Conservation (phyloP, 1,140 invertebrate genomes). For the Chionoecetes opilio region DNA sequence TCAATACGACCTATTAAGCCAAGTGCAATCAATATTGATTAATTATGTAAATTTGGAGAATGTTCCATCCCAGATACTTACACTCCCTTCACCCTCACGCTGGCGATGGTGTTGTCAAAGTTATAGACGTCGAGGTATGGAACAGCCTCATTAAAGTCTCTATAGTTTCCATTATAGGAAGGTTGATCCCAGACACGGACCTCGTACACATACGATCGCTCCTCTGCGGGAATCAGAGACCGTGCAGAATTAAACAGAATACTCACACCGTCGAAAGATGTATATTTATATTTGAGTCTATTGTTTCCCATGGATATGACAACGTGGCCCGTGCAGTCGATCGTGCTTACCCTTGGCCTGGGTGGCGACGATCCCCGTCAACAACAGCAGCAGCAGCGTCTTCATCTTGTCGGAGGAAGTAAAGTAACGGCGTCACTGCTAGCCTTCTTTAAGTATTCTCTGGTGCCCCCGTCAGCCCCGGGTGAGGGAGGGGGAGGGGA, state of each 20-base stretch:
- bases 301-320: too few relatives aligned
- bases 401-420: background rate
- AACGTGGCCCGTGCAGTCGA: background rate
- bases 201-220: background rate
- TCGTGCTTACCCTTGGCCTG: background rate
- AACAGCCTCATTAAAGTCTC: background rate
- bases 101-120: background rate
- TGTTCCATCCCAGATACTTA: background rate
- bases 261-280: too few relatives aligned
- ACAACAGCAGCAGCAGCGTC: background rate
- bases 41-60: too few relatives aligned
- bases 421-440: background rate
- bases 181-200: background rate
- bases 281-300: too few relatives aligned
- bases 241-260: too few relatives aligned
- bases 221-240: background rate
- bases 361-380: background rate
- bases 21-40: too few relatives aligned
- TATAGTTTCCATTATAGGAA: background rate
- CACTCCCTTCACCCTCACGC: background rate
- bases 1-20: too few relatives aligned
- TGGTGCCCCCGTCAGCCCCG: background rate
- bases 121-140: background rate
- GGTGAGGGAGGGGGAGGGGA: background rate
- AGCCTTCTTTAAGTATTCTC: background rate